These are phyloP conservation scores for Papilio demoleus DNA, from an alignment of 2,888 invertebrate species.

Conservation along the genomic window DNA sequence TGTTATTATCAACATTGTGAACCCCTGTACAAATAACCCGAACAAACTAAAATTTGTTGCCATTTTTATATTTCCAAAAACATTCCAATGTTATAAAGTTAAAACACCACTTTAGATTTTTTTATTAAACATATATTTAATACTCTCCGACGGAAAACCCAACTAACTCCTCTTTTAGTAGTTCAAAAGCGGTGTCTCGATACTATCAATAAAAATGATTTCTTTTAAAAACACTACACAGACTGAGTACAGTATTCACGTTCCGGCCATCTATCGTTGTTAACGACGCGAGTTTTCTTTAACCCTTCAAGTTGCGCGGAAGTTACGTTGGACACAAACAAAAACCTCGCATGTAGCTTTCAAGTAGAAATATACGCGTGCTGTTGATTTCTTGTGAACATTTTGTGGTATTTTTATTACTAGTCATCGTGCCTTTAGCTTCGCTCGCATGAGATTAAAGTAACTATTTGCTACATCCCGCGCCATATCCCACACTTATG, in stretches of 20 bases:
- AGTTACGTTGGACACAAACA: constrained; percentile 37
- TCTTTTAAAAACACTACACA: constrained; percentile 25
- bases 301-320: constrained; percentile 36
- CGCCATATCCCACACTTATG: too few species aligned
- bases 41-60: too few species aligned
- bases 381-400: constrained; percentile 2
- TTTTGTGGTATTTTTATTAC: not conserved
- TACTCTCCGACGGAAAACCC: too few species aligned
- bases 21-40: not conserved
- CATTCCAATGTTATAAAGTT: too few species aligned
- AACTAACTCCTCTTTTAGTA: too few species aligned
- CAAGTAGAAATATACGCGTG: constrained; percentile 26
- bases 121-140: too few species aligned
- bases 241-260: constrained; percentile 19
- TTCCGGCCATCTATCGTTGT: constrained; percentile 38
- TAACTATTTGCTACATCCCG: too few species aligned
- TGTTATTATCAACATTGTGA: not conserved
- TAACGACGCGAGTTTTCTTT: constrained; percentile 37
- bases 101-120: too few species aligned
- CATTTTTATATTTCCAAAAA: too few species aligned
- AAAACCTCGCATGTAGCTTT: constrained; percentile 38
- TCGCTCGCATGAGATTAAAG: too few species aligned
- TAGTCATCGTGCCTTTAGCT: too few species aligned
- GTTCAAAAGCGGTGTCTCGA: not conserved
- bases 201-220: constrained; percentile 17